A percentile compares a stretch with the other conserved stretches of the same genome.
These are phyloP conservation scores for Athene noctua DNA, from an alignment of 2,113 vertebrate genomes.

Conservation along the genomic window DNA sequence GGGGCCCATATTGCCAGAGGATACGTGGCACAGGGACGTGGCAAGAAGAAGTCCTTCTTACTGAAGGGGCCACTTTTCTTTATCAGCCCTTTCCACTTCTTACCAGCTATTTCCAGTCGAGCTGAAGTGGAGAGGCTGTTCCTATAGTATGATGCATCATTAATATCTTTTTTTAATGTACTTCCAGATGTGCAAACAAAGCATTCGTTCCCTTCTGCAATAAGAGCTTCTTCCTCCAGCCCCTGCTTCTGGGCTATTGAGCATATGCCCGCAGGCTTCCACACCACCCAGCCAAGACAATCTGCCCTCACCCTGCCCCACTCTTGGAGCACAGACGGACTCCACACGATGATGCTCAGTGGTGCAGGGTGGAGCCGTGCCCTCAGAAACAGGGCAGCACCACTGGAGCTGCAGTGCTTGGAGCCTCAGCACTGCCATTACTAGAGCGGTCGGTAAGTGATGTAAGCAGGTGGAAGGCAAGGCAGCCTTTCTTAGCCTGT, in stretches of 20 bases:
- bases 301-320: slow-evolving; percentile 51
- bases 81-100: neutral
- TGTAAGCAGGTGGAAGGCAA: neutral
- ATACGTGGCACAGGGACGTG: neutral
- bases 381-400: neutral
- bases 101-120: neutral
- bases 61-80: neutral
- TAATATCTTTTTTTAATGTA: neutral
- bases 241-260: slow-evolving; percentile 69
- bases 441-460: neutral
- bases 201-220: neutral
- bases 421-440: neutral
- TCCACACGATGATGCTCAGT: neutral
- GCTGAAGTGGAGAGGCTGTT: neutral
- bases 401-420: neutral
- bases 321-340: slow-evolving; percentile 69
- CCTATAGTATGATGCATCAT: neutral
- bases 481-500: neutral
- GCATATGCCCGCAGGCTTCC: neutral
- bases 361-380: neutral
- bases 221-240: slow-evolving; percentile 72
- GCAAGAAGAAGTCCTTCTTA: neutral
- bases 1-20: rapidly evolving
- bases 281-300: neutral
- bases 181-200: slow-evolving; percentile 20